These are phyloP conservation scores for Sycophila texana DNA, from an alignment of 2,888 invertebrate species.

Conservation along the genomic window DNA sequence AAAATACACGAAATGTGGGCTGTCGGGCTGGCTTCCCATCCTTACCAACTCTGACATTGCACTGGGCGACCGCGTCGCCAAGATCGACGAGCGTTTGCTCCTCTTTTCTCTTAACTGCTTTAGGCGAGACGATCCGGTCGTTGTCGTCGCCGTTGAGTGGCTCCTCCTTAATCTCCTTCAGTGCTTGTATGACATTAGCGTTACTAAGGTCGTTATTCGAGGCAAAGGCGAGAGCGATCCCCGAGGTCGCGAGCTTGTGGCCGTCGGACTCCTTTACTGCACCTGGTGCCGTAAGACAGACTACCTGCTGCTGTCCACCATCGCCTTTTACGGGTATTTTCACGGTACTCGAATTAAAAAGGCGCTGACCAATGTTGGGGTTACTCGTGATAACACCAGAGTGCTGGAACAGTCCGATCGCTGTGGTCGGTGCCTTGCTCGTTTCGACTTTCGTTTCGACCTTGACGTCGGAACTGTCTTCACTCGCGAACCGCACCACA, in stretches of 20 bases:
- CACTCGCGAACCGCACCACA: constrained; percentile 60
- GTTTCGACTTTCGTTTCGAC: constrained; percentile 12
- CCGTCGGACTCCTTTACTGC: constrained; percentile 38
- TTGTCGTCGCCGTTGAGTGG: constrained; percentile 64
- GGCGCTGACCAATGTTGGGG: constrained; percentile 68
- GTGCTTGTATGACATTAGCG: constrained; percentile 53
- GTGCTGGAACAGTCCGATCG: constrained; percentile 52
- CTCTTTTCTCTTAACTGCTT: constrained; percentile 71
- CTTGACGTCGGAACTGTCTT: constrained; percentile 8
- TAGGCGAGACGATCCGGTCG: constrained; percentile 69
- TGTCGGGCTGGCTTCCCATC: constrained; percentile 21
- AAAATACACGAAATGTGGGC: constrained; percentile 17
- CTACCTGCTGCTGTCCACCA: constrained; percentile 59
- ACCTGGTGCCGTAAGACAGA: constrained; percentile 28
- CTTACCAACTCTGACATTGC: constrained; percentile 70
- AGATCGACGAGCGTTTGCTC: constrained; percentile 59
- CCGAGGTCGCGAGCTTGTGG: constrained; percentile 62
- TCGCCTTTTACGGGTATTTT: constrained; percentile 60
- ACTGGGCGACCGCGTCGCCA: constrained; percentile 63
- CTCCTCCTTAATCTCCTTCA: constrained; percentile 67
- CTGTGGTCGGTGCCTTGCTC: constrained; percentile 24
- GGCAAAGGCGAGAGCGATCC: constrained; percentile 69
- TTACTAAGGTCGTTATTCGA: constrained; percentile 64
- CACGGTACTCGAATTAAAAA: constrained; percentile 65
- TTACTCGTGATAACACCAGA: constrained; percentile 73